These are phyloP conservation scores for Dynastes hyllus DNA, from an alignment of 2,888 invertebrate species.

Conservation along the genomic window DNA sequence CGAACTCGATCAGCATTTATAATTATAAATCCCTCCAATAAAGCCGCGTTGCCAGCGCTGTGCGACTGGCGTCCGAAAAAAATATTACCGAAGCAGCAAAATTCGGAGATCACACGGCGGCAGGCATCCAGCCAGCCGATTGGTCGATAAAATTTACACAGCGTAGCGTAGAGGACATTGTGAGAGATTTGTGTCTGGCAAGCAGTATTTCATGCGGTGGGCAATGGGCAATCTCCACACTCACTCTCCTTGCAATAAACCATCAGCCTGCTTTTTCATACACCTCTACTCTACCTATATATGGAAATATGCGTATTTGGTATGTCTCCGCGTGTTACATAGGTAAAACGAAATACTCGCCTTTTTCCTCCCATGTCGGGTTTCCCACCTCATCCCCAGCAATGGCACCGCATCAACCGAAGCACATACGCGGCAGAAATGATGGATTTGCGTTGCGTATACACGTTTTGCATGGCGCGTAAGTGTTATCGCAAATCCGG, in stretches of 20 bases:
- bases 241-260: conserved; percentile 2
- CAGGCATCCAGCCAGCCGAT: not conserved
- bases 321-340: not conserved
- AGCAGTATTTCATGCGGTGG: conserved; percentile 6
- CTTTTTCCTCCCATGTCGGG: not conserved
- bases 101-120: conserved; percentile 22
- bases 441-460: conserved; percentile 17
- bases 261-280: not conserved
- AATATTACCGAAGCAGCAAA: conserved; percentile 15
- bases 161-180: not conserved
- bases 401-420: not conserved
- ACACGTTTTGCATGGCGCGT: conserved; percentile 55
- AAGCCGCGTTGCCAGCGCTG: too few species aligned
- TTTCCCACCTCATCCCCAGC: too few species aligned
- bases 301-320: not conserved
- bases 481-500: conserved; percentile 67
- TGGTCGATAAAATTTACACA: conserved; percentile 21
- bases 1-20: conserved; percentile 9
- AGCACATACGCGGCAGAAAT: conserved; percentile 1
- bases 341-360: not conserved
- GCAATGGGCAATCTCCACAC: not conserved
- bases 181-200: conserved; percentile 39
- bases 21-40: conserved; percentile 1
- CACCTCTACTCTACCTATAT: not conserved
- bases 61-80: not conserved